Base-by-base conservation (phyloP, 1,140 invertebrate species). In the Lordiphosa collinella region DNA sequence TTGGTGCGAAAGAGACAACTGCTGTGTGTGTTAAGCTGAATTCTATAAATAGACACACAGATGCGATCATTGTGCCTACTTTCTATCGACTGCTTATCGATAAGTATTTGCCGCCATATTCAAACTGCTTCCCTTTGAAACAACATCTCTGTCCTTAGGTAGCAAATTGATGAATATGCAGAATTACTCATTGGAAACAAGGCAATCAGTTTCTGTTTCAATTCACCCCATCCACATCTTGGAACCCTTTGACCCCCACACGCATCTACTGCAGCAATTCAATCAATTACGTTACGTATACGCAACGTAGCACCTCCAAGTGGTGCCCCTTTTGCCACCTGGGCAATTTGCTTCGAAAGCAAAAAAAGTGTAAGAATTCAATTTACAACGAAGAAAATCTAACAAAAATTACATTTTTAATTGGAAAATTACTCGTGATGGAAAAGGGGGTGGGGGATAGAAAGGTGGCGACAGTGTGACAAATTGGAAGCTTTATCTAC, bases 401-500 rank as follows among this genome's bases (percentile, higher is more conserved):
- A 75, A 60, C 35, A 68, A 76, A 75, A 76, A 76, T 82, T 58
- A 44, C 40, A 59, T 32, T 82, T 76, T 72, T 82, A 82, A 82
- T 82, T 84, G 41, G 52, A 80, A 80, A 72, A 84, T 68, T 84
- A 69, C 64, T 36, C 48, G 46, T 47, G 40, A 57, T 9, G 10
- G 36, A 29, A 22, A 12, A 8, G 22, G 25, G 12, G 10, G 16
- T 13, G 7, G 12, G 12, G 4, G 12, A 12, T 31, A 10, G 7
- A 13, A 7, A 40, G 40, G 43, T 63, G 34, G 12, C 31, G 22
- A 25, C 38, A 47, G 9, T 9, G 10, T 32, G 18, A 22, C 18
- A n/a, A 7, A 37, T 9, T 29, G 29, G 34, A 31, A 35, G 8
- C 2, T n/a, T n/a, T 82, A 69, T 32, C 78, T 61, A 8, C 61